A percentile compares a stretch with the other conserved stretches of the same genome.
Evolutionary conservation across 1,140 invertebrate species (phyloP).

Genomic region (Ganaspis sp.): DNA sequence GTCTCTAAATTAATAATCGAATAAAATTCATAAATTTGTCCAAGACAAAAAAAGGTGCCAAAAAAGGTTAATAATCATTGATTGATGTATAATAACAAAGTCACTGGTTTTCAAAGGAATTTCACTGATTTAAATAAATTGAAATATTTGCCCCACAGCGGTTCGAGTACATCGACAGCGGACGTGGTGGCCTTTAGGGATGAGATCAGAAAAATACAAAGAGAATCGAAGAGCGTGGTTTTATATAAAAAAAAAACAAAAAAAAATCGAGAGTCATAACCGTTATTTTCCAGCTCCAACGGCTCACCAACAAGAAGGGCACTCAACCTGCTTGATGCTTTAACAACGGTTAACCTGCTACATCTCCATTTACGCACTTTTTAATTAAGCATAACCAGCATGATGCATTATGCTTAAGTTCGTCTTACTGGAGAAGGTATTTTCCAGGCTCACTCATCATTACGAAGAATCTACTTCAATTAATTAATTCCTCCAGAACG

Average conservation of each 20-base stretch:
- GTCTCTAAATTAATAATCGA: too few relatives aligned
- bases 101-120: neutral
- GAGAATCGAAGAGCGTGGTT: conserved; percentile 28
- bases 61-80: neutral
- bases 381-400: conserved; percentile 51
- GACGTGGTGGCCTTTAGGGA: conserved; percentile 62
- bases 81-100: neutral
- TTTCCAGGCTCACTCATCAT: conserved; percentile 9
- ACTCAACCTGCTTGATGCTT: conserved; percentile 71
- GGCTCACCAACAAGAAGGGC: conserved; percentile 72
- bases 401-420: conserved; percentile 45
- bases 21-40: too few relatives aligned
- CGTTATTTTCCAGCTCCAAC: conserved; percentile 76
- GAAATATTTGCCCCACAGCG: conserved; percentile 68
- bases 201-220: conserved; percentile 34
- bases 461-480: neutral
- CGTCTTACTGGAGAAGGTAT: conserved; percentile 14
- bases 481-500: neutral
- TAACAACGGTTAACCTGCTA: conserved; percentile 45
- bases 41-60: too few relatives aligned
- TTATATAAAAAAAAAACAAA: conserved; percentile 23
- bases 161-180: conserved; percentile 76
- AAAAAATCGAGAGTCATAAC: conserved; percentile 41
- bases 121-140: conserved; percentile 41
- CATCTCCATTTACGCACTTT: conserved; percentile 45